Base-by-base conservation (phyloP, 1,140 invertebrate genomes). In the Augochlora pura region DNA sequence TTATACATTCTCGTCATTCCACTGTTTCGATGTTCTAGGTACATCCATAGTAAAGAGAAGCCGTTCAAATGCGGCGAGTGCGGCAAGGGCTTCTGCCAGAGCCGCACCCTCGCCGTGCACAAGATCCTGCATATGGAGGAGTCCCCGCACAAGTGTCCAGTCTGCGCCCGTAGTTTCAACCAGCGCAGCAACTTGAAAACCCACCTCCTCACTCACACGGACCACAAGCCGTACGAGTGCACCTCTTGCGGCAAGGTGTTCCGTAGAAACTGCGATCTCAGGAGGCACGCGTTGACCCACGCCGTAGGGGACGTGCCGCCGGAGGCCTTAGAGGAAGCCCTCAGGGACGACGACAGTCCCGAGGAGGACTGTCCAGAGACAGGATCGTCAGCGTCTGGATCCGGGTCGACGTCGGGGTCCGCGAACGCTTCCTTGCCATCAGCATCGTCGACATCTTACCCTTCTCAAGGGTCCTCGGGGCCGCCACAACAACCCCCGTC, bases 11-110 rank as follows among this genome's bases (percentile, higher is more conserved):
- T 8, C 21, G 21, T 18, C 2, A 52, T 57, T n/a, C n/a, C 21
- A 57, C 49, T 32, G 49, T 52, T 57, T 57, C 54, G 0, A 9
- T 57, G 0, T 87, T 78, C 60, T 68, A 99, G 98, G 94, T 99
- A 98, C 91, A 99, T 99, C 82, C 98, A 99, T 93, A 98, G 97
- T 42, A 99, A 99, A 93, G 98, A 99, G 92, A 99, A 99, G 90
- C 98, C 98, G 0, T 99, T 98, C 94, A 99, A 98, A 93, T 99
- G 98, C 91, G 96, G 95, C 23, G 97, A 98, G 92, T 99, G 98
- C 90, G 97, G 98, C 67, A 99, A 99, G 93, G 98, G 98, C 18
- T 99, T 99, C 94, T 99, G 98, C 90, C 98, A 99, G 89, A 97
- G 97, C 23, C 94, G 98, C 54, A 99, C 98, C 1, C 93, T 99